phyloP scores from a whole-genome alignment of 2,797 vertebrate species.

The Orientallactaga sibirica region DNA sequence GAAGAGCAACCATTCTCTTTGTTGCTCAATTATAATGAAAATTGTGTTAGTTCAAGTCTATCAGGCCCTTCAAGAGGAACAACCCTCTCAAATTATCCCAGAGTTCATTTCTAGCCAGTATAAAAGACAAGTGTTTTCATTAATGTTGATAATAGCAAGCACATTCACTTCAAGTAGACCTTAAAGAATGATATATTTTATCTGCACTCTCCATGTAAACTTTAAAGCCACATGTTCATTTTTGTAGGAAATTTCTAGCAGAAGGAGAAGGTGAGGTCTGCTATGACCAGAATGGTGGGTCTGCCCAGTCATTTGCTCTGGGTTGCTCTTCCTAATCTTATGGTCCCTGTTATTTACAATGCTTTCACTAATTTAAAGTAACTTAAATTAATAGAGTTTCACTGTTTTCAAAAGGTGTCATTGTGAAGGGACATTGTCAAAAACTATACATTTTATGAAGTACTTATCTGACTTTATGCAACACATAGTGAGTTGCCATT shows the following conservation, averaged over 20 bases:
- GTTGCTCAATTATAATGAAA: constrained; percentile 2
- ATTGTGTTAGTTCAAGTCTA: not conserved
- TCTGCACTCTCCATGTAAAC: not conserved
- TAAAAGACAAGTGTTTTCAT: not conserved
- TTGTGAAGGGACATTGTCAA: not conserved
- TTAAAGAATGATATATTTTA: not conserved
- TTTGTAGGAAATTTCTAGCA: not conserved
- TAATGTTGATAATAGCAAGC: not conserved
- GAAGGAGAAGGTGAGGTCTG: not conserved
- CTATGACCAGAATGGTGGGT: not conserved
- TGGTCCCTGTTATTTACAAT: not conserved
- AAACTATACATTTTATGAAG: not conserved
- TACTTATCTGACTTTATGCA: not conserved
- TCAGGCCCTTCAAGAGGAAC: not conserved
- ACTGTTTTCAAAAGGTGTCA: not conserved
- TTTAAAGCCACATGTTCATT: not conserved
- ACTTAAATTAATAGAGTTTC: not conserved
- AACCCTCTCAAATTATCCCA: not conserved
- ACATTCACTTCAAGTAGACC: not conserved
- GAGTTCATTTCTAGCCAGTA: not conserved
- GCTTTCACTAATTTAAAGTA: constrained; percentile 39
- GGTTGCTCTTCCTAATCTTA: not conserved
- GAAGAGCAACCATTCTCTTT: not conserved
- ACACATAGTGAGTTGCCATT: not conserved
- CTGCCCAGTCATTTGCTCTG: not conserved